Conservation (phyloP, 1,140 invertebrate species). For the Drosophila sechellia region DNA sequence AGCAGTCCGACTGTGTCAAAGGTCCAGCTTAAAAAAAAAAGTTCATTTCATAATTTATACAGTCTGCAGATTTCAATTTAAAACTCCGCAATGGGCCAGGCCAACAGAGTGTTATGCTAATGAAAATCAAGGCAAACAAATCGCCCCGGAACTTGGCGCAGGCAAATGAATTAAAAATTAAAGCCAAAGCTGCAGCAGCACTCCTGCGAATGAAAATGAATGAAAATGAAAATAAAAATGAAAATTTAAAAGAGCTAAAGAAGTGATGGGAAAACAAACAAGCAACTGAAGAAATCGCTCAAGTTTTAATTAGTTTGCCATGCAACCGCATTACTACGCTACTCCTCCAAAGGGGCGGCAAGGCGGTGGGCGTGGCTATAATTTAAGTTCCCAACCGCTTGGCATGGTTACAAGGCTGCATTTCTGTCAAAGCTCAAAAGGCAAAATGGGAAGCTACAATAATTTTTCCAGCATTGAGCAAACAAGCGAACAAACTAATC, state of each 20-base stretch:
- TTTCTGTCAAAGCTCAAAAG: conserved; percentile 62
- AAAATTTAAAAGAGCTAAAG: neutral
- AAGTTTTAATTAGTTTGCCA: conserved; percentile 79
- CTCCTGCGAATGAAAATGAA: conserved; percentile 62
- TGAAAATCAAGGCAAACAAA: conserved; percentile 59
- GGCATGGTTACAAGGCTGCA: conserved; percentile 21
- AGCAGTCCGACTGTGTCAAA: conserved; percentile 29
- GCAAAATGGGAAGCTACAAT: conserved; percentile 52
- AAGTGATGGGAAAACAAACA: conserved; percentile 19
- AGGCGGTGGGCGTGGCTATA: conserved; percentile 20
- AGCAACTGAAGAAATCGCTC: conserved; percentile 65
- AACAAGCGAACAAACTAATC: conserved; percentile 20
- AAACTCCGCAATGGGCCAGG: conserved; percentile 40
- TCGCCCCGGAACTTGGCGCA: conserved; percentile 17
- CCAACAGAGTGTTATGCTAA: conserved; percentile 47
- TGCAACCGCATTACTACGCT: conserved; percentile 43
- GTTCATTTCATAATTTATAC: conserved; percentile 60
- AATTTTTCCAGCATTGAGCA: conserved; percentile 42
- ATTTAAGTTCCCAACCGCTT: conserved; percentile 33
- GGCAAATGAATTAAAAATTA: conserved; percentile 68
- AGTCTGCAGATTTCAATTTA: conserved; percentile 57
- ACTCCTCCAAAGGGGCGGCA: neutral
- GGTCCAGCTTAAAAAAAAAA: conserved; percentile 29
- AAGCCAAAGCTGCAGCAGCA: conserved; percentile 53
- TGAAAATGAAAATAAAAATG: conserved; percentile 42